Evolutionary conservation across 53 echinoderm and acorn worm genomes (phyloP), one percentile per base, ranked within the genome.

Genomic region (Holothuria scabra): DNA sequence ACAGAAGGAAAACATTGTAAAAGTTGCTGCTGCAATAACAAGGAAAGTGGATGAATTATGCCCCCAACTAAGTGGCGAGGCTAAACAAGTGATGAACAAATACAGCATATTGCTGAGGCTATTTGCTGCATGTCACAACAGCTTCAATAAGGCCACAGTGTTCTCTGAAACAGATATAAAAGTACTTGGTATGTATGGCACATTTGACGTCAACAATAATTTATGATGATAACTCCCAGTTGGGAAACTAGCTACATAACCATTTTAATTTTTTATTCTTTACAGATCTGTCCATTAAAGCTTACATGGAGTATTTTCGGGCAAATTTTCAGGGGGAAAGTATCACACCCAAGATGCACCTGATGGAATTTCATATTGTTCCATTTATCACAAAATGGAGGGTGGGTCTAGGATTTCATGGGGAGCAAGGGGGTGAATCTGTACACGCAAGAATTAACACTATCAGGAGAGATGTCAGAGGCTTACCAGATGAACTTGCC

Each of bases 371-470:
- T 69, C 70, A 69, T 37, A 21, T 37, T n/a, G 38, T 69, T 3
- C 70, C 70, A n/a, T 69, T 69, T 21, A 26, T 69, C 2, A 2
- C 1, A 10, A 37, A 69, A 37, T 69, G 70, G 70, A 26, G 38
- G 9, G 33, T 69, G 25, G 70, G 70, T 10, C 70, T 69, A 6
- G 70, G 70, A 5, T 69, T 69, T 37, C 70, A 28, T 35, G 70
- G 70, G 31, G 70, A 69, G 38, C 70, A 69, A 13, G 70, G 70
- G 25, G 70, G 31, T n/a, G 70, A 69, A 69, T 69, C 70, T 10
- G 70, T 69, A 69, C 70, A 69, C 20, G 70, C 70, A 5, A 69
- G 14, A 69, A n/a, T 69, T 4, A 69, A 69, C 12, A 69, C 32
- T 1, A 69, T 69, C 14, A 31, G 25, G 38, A 35, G n/a, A 22